These are phyloP conservation scores for Sakesphorus luctuosus DNA, from an alignment of 2,113 vertebrate species.

Conservation along the genomic window DNA sequence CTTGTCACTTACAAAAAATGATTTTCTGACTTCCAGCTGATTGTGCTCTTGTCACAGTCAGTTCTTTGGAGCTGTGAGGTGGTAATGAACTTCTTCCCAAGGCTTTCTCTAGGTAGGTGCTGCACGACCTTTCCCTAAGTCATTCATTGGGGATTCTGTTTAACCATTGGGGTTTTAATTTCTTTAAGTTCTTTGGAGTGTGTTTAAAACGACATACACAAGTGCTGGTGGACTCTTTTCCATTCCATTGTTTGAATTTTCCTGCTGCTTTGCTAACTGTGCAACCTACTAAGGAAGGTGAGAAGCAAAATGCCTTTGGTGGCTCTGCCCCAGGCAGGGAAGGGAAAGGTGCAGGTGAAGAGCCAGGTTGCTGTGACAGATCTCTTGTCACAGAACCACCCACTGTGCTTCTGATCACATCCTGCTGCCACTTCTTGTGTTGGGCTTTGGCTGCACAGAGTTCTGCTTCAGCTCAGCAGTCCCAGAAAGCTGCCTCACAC, in stretches of 20 bases:
- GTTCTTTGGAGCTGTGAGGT: not conserved
- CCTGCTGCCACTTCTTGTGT: not conserved
- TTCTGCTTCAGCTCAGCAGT: not conserved
- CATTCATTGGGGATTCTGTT: not conserved
- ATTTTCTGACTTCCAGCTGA: not conserved
- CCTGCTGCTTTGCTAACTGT: not conserved
- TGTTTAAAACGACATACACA: not conserved
- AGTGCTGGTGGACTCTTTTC: not conserved
- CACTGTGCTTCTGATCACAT: not conserved
- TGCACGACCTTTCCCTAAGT: not conserved
- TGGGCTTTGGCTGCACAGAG: not conserved
- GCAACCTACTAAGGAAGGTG: not conserved
- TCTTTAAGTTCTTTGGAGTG: not conserved
- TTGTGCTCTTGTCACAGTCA: not conserved
- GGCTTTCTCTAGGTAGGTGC: not conserved
- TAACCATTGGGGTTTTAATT: not conserved
- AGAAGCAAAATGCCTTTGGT: not conserved
- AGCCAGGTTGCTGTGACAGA: not conserved
- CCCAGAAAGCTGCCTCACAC: not conserved
- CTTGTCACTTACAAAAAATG: not conserved
- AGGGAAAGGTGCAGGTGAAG: not conserved
- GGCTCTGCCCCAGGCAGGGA: not conserved
- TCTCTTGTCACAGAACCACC: not conserved
- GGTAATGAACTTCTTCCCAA: not conserved
- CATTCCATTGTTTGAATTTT: not conserved